A percentile compares a stretch with the other conserved stretches of the same genome.
Evolutionary conservation across 2,888 invertebrate species (phyloP).

Genomic region (Drosophila phalerata): DNA sequence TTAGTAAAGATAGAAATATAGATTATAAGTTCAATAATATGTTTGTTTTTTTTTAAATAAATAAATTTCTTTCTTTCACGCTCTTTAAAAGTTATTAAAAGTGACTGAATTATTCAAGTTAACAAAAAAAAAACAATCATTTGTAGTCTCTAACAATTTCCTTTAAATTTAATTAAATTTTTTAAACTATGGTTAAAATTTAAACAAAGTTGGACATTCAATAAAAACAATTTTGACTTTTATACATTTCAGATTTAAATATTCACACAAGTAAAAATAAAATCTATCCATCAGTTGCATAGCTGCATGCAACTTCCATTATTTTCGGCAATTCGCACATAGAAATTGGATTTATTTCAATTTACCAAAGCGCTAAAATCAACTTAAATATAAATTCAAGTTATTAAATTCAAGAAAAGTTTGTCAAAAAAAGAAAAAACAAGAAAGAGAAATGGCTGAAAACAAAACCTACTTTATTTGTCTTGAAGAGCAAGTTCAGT

Average conservation of each 20-base stretch:
- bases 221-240: neutral
- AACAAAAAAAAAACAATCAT: too few species aligned
- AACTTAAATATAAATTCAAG: slow-evolving; percentile 55
- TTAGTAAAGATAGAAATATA: too few species aligned
- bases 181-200: too few species aligned
- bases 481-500: slow-evolving; percentile 66
- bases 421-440: slow-evolving; percentile 36
- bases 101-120: too few species aligned
- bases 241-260: neutral
- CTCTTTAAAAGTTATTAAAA: too few species aligned
- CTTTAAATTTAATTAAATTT: too few species aligned
- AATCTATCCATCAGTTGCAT: neutral
- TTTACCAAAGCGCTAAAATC: slow-evolving; percentile 35
- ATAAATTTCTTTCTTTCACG: too few species aligned
- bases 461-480: slow-evolving; percentile 56
- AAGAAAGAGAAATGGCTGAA: slow-evolving; percentile 18
- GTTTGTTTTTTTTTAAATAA: too few species aligned
- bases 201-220: neutral
- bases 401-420: slow-evolving; percentile 62
- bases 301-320: slow-evolving; percentile 2
- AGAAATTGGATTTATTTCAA: slow-evolving; percentile 56
- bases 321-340: neutral
- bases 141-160: too few species aligned
- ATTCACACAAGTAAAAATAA: neutral
- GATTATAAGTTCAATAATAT: too few species aligned